Conservation (phyloP, 2,113 vertebrate genomes). For the Vidua macroura region DNA sequence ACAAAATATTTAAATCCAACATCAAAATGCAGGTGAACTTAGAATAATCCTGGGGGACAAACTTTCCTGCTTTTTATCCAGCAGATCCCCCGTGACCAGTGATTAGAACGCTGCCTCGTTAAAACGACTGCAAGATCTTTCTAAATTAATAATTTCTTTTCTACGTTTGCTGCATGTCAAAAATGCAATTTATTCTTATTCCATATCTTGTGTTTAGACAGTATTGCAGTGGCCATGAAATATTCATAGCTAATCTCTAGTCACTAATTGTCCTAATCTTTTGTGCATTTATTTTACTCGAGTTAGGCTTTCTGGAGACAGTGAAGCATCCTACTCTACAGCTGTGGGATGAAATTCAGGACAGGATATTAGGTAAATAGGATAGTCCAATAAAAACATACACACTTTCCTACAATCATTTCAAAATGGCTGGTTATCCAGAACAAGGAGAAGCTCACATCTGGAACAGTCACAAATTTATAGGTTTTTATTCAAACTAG, state of each 20-base stretch:
- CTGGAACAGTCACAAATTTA: background rate
- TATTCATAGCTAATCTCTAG: conserved; percentile 49
- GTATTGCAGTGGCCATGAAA: conserved; percentile 47
- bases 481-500: background rate
- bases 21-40: background rate
- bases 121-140: background rate
- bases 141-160: background rate
- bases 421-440: background rate
- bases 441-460: background rate
- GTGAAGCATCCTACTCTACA: background rate
- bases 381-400: background rate
- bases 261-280: background rate
- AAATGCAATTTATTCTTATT: conserved; percentile 51
- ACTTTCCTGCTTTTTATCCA: background rate
- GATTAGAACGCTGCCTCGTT: background rate
- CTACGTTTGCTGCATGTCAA: background rate
- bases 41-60: background rate
- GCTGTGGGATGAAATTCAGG: background rate
- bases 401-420: background rate
- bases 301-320: background rate
- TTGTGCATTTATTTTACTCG: conserved; percentile 14
- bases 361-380: background rate
- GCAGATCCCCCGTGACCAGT: background rate
- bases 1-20: background rate
- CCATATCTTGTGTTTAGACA: conserved; percentile 57